Conservation (phyloP, 2,797 vertebrate genomes). For the Premnoplex brunnescens region DNA sequence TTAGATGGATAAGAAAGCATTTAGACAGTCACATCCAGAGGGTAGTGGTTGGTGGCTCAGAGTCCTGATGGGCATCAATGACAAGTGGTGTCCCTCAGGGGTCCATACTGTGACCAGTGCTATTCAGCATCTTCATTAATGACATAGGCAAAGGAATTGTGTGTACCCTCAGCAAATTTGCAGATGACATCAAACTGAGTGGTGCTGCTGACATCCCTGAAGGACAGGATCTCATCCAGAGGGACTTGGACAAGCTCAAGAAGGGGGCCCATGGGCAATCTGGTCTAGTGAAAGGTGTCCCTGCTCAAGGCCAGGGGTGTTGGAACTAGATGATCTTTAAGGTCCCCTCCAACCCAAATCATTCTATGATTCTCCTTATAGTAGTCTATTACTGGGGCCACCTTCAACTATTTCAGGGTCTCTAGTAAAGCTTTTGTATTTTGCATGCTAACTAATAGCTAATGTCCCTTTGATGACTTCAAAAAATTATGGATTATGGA, state of each 20-base stretch:
- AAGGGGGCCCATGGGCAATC: not conserved
- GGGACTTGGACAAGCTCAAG: not conserved
- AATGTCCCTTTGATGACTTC: not conserved
- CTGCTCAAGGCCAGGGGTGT: not conserved
- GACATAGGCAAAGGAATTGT: not conserved
- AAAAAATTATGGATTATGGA: not conserved
- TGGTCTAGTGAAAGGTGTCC: not conserved
- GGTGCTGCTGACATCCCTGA: not conserved
- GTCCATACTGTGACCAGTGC: fast-evolving
- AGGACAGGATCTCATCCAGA: not conserved
- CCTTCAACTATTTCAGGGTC: not conserved
- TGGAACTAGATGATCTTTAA: not conserved
- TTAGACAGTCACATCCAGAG: not conserved
- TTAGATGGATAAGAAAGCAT: not conserved
- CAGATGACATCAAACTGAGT: not conserved
- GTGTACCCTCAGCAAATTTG: not conserved
- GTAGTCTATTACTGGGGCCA: not conserved
- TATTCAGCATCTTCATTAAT: not conserved
- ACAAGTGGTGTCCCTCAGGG: not conserved
- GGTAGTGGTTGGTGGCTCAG: not conserved
- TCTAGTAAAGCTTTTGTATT: not conserved
- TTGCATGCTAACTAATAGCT: not conserved
- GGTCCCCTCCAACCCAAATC: not conserved
- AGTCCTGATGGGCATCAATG: not conserved
- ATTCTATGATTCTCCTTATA: not conserved